These are phyloP conservation scores for Mesopsocus fuscifrons DNA, from an alignment of 2,888 invertebrate species.

Conservation along the genomic window DNA sequence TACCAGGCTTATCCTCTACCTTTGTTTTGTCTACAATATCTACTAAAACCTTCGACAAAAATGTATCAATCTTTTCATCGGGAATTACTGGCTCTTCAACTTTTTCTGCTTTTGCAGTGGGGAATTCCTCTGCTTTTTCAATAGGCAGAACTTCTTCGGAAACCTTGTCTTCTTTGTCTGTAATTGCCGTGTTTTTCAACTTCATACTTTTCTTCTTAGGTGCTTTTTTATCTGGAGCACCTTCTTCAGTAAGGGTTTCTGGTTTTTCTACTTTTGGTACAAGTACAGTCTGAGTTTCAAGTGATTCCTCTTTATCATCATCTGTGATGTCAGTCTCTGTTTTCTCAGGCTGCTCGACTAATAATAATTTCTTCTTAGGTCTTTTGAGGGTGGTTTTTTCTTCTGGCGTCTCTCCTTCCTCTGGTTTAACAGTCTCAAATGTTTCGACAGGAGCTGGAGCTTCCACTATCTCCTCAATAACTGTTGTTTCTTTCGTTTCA, in stretches of 20 bases:
- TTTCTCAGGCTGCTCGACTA: background rate
- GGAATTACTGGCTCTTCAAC: constrained; percentile 25
- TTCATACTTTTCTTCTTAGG: too few relatives aligned
- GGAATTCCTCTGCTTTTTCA: constrained; percentile 16
- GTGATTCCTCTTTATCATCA: background rate
- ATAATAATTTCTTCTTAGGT: too few relatives aligned
- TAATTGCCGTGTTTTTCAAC: constrained; percentile 17
- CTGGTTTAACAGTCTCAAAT: background rate
- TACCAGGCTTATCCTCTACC: constrained; percentile 19
- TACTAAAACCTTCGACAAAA: constrained; percentile 18
- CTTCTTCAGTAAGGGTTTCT: constrained; percentile 10
- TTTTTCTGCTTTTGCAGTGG: constrained; percentile 23
- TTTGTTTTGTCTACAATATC: constrained; percentile 19
- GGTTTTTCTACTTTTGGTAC: constrained; percentile 6
- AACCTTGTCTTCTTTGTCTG: constrained; percentile 25
- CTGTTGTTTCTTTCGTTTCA: constrained; percentile 5
- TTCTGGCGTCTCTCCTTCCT: constrained; percentile 1
- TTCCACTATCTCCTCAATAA: constrained; percentile 8
- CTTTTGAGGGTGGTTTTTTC: constrained; percentile 1
- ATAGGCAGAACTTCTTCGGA: constrained; percentile 21
- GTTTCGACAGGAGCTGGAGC: background rate
- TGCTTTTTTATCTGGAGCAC: too few relatives aligned
- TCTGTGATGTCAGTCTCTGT: background rate
- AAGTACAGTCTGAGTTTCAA: too few relatives aligned
- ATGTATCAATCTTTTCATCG: constrained; percentile 23